Percentiles rank a stretch among this genome's conserved stretches.
Conservation (phyloP, 2,888 invertebrate species). For the Drepana falcataria region DNA sequence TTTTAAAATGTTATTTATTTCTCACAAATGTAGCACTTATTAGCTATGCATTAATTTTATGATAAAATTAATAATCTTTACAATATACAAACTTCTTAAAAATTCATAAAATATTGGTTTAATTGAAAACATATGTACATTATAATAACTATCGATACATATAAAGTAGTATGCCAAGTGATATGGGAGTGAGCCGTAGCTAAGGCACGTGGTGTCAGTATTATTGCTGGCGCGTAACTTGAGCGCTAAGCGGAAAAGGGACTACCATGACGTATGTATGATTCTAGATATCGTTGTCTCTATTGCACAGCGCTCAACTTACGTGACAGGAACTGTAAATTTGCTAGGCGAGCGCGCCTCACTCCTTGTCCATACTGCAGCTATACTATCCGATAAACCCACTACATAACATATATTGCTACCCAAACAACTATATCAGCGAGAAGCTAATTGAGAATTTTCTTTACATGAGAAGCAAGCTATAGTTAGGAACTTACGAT, state of each 20-base stretch:
- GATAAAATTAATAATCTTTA: conserved; percentile 78
- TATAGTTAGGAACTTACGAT: conserved; percentile 75
- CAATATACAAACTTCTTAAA: conserved; percentile 79
- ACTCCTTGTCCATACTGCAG: conserved; percentile 30
- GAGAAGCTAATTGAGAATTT: conserved; percentile 45
- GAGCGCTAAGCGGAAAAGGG: too few relatives aligned
- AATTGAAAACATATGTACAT: conserved; percentile 77
- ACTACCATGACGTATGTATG: too few relatives aligned
- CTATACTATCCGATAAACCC: conserved; percentile 45
- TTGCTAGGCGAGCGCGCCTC: conserved; percentile 35
- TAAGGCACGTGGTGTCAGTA: conserved; percentile 70
- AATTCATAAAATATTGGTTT: conserved; percentile 78
- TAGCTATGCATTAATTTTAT: conserved; percentile 76
- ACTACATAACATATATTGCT: conserved; percentile 42
- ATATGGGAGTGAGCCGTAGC: conserved; percentile 72
- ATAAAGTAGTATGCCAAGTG: conserved; percentile 66
- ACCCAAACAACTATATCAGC: conserved; percentile 45
- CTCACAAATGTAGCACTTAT: conserved; percentile 77
- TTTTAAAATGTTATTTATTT: conserved; percentile 75
- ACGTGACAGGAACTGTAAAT: conserved; percentile 10
- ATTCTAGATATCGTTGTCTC: too few relatives aligned
- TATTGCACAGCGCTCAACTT: too few relatives aligned
- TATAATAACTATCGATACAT: conserved; percentile 71
- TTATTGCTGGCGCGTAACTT: too few relatives aligned
- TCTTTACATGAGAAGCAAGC: conserved; percentile 67